Conservation (phyloP, 2,797 vertebrate species). For the Allobates femoralis region DNA sequence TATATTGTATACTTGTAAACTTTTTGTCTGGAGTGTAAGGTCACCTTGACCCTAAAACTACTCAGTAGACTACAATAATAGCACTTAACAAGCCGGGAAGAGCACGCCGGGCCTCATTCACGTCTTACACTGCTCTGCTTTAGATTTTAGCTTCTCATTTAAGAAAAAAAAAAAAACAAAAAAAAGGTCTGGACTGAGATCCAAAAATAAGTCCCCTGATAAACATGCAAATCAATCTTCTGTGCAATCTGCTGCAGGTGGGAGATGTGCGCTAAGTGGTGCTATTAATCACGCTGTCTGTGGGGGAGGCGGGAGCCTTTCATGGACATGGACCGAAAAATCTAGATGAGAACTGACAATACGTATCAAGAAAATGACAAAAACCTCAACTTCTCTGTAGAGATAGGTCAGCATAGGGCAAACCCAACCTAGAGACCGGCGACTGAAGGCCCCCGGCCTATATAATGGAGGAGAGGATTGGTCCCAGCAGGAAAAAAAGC, state of each 20-base stretch:
- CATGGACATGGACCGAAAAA: conserved; percentile 30
- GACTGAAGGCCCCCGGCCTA: neutral
- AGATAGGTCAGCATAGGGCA: neutral
- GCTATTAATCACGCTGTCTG: conserved; percentile 57
- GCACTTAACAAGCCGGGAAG: no score
- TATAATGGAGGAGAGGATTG: neutral
- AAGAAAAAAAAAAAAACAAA: neutral
- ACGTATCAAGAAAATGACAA: neutral
- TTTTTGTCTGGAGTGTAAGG: no score
- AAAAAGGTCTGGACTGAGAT: conserved; percentile 8
- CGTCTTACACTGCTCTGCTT: conserved; percentile 1
- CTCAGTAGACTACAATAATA: no score
- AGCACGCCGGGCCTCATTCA: no score
- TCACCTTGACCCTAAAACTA: no score
- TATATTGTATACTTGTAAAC: no score
- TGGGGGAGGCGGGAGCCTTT: conserved; percentile 31
- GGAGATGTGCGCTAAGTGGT: conserved; percentile 56
- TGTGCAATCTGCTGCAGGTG: conserved; percentile 49
- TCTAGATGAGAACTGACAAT: conserved; percentile 11
- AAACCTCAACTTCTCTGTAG: neutral
- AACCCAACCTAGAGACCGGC: conserved; percentile 4
- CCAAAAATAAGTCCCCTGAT: conserved; percentile 57
- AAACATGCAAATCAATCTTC: conserved; percentile 63
- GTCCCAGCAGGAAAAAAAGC: neutral
- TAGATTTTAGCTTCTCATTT: conserved; percentile 24